A percentile compares a stretch with the other conserved stretches of the same genome.
Evolutionary conservation across 2,113 vertebrate species (phyloP).

Genomic region (Apteryx mantelli): DNA sequence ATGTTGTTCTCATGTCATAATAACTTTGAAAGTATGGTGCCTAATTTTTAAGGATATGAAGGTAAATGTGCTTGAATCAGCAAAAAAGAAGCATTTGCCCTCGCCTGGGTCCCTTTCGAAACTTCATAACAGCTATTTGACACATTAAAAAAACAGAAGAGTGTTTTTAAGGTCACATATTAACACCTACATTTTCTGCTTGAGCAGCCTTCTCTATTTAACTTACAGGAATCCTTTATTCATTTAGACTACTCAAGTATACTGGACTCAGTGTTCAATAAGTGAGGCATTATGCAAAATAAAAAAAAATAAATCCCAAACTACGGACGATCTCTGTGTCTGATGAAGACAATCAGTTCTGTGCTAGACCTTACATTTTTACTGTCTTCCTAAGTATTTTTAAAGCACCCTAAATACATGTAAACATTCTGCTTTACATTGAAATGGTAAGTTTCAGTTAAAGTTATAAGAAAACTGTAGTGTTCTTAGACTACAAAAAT

Average conservation of each 20-base stretch:
- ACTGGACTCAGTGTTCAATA: background rate
- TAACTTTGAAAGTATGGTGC: background rate
- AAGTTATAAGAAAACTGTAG: background rate
- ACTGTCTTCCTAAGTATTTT: background rate
- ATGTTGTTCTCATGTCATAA: background rate
- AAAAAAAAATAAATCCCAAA: background rate
- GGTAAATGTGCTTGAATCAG: background rate
- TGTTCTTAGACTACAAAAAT: background rate
- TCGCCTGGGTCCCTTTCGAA: accelerated
- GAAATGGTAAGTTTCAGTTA: background rate
- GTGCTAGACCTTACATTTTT: background rate
- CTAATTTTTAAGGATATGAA: background rate
- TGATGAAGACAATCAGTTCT: background rate
- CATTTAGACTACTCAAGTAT: background rate
- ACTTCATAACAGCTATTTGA: background rate
- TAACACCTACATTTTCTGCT: too few relatives aligned
- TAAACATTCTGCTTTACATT: background rate
- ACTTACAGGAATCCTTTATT: too few relatives aligned
- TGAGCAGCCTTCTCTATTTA: too few relatives aligned
- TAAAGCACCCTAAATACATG: background rate
- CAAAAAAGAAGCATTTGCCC: background rate
- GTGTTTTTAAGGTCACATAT: too few relatives aligned
- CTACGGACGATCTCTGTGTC: background rate
- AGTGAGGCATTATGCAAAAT: background rate
- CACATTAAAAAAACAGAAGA: background rate